phyloP scores from a whole-genome alignment of 2,888 invertebrate genomes.

The Aelia acuminata region DNA sequence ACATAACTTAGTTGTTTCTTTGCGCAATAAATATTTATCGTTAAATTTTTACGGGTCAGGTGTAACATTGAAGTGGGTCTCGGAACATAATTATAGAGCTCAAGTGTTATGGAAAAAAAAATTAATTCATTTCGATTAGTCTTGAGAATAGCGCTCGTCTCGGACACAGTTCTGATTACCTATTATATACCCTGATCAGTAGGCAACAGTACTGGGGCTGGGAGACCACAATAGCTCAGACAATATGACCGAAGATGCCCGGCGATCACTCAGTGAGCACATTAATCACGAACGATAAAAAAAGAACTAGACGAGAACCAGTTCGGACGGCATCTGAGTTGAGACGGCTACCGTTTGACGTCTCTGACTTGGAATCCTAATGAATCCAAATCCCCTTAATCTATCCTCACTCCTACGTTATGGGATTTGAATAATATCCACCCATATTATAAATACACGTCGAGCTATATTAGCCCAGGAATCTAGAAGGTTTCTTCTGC shows the following conservation, averaged over 20 bases:
- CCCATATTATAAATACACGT: not conserved
- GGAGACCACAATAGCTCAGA: not conserved
- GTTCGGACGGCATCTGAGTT: not conserved
- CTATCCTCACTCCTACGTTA: not conserved
- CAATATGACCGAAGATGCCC: not conserved
- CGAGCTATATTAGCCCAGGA: not conserved
- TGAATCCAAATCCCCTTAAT: not conserved
- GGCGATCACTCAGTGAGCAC: not conserved
- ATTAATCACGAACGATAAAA: not conserved
- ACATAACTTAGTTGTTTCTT: too few species aligned
- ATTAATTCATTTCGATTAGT: not conserved
- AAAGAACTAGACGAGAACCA: not conserved
- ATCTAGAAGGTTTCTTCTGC: not conserved
- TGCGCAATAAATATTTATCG: too few species aligned
- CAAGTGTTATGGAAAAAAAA: not conserved
- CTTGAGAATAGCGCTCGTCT: not conserved
- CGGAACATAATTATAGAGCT: not conserved
- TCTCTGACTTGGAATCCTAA: not conserved
- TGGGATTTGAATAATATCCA: not conserved
- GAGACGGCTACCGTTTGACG: slow-evolving; percentile 5
- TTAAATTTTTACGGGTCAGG: too few species aligned
- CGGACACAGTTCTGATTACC: not conserved
- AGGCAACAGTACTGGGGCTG: not conserved
- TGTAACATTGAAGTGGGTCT: too few species aligned
- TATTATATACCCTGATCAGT: not conserved